phyloP scores from a whole-genome alignment of 2,113 vertebrate genomes.

The Atrichornis clamosus region DNA sequence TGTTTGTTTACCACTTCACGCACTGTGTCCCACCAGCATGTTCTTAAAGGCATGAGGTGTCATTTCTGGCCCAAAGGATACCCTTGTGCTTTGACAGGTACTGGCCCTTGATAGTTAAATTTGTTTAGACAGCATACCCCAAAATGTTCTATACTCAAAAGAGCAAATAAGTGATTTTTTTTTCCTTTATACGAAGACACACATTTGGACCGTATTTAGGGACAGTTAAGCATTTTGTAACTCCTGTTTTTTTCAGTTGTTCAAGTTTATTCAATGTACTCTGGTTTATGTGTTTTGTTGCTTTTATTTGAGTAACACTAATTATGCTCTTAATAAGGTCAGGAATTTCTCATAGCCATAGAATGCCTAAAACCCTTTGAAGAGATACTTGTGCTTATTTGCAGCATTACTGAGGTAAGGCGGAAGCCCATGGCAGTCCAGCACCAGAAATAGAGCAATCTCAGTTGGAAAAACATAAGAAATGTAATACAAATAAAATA shows the following conservation, averaged over 20 bases:
- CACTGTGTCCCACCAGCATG: accelerated
- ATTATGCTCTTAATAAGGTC: background rate
- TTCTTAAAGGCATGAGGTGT: background rate
- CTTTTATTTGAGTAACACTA: background rate
- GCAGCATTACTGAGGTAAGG: background rate
- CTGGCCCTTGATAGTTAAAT: background rate
- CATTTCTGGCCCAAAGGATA: background rate
- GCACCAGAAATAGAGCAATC: background rate
- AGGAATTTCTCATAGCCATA: background rate
- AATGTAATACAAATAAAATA: background rate
- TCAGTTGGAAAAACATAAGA: background rate
- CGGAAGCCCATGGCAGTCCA: background rate
- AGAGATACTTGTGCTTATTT: background rate
- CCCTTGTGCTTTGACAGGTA: background rate
- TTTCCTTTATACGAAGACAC: background rate
- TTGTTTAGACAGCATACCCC: background rate
- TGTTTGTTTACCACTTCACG: background rate
- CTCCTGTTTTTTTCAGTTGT: background rate
- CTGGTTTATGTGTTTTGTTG: background rate
- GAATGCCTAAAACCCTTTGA: background rate
- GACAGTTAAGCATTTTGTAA: background rate
- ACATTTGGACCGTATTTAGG: background rate
- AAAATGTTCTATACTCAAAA: background rate
- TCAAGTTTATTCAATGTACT: background rate
- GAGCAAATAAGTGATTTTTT: background rate